Evolutionary conservation across 1,140 invertebrate genomes (phyloP).

Genomic region (Drosophila ficusphila): DNA sequence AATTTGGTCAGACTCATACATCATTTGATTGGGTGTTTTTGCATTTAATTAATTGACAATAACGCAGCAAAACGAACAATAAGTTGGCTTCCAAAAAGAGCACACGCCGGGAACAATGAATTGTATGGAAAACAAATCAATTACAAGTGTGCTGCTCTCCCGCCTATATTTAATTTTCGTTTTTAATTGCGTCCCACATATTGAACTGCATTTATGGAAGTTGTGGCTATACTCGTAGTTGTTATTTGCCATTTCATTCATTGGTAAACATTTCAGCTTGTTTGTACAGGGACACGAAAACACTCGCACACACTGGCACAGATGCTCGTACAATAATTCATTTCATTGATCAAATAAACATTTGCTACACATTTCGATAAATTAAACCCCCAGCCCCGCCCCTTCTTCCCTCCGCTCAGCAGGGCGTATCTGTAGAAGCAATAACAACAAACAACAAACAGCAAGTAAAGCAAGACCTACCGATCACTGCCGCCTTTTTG

Average conservation of each 20-base stretch:
- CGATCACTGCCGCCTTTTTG: slow-evolving; percentile 54
- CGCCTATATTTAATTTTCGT: slow-evolving; percentile 1
- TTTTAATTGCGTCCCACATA: slow-evolving; percentile 30
- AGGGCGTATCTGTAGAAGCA: slow-evolving; percentile 54
- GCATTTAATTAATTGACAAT: slow-evolving; percentile 66
- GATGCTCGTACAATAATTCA: slow-evolving; percentile 73
- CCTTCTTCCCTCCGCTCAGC: slow-evolving; percentile 30
- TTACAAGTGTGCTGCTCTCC: slow-evolving; percentile 52
- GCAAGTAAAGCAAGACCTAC: slow-evolving; percentile 28
- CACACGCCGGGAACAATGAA: slow-evolving; percentile 45
- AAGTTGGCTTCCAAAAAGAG: slow-evolving; percentile 28
- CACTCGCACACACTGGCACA: slow-evolving; percentile 8
- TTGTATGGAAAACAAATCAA: slow-evolving; percentile 79
- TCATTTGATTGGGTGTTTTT: slow-evolving; percentile 45
- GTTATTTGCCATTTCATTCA: slow-evolving; percentile 59
- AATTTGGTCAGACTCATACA: slow-evolving; percentile 24
- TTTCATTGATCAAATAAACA: slow-evolving; percentile 83
- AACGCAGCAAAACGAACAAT: slow-evolving; percentile 13
- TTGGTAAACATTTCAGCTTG: slow-evolving; percentile 52
- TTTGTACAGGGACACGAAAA: slow-evolving; percentile 31
- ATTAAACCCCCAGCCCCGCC: slow-evolving; percentile 56
- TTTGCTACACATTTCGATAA: slow-evolving; percentile 80
- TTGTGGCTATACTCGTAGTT: slow-evolving; percentile 27
- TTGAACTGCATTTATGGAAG: slow-evolving; percentile 45
- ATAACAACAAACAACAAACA: slow-evolving; percentile 10